phyloP scores from a whole-genome alignment of 2,797 vertebrate genomes.

The Aselliscus stoliczkanus region DNA sequence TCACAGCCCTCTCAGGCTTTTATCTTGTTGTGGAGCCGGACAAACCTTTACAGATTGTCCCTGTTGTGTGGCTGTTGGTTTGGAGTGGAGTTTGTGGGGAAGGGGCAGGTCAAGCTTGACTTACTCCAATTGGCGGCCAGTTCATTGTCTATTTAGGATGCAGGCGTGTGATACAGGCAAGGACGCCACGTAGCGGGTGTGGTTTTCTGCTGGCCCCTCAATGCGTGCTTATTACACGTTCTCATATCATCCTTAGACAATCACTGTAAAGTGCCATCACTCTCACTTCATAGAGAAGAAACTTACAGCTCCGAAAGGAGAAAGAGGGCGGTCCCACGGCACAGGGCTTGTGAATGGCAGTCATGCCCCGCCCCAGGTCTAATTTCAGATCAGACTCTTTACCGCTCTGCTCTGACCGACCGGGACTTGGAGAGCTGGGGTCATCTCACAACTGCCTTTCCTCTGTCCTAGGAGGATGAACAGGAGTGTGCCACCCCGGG shows the following conservation, averaged over 20 bases:
- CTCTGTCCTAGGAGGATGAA: constrained; percentile 86
- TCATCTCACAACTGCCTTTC: background rate
- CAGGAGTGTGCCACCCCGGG: constrained; percentile 87
- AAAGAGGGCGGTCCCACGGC: background rate
- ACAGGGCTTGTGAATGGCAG: accelerated
- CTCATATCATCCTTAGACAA: too few species aligned
- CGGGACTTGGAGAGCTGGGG: accelerated
- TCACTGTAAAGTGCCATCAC: too few species aligned
- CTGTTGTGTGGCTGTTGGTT: background rate
- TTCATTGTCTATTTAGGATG: background rate
- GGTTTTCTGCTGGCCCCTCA: background rate
- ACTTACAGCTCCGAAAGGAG: too few species aligned
- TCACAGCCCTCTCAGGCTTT: too few species aligned
- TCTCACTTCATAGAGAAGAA: background rate
- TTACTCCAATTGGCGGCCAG: too few species aligned
- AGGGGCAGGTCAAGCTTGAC: background rate
- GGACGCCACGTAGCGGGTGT: accelerated
- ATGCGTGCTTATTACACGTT: too few species aligned
- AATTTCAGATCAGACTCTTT: accelerated
- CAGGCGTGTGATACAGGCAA: too few species aligned
- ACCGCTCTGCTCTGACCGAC: accelerated
- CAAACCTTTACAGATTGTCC: background rate
- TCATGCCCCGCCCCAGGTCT: accelerated
- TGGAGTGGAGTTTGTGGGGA: background rate
- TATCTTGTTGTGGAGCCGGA: background rate